Evolutionary conservation across 2,888 invertebrate species (phyloP).

Genomic region (Drosophila longiperda): DNA sequence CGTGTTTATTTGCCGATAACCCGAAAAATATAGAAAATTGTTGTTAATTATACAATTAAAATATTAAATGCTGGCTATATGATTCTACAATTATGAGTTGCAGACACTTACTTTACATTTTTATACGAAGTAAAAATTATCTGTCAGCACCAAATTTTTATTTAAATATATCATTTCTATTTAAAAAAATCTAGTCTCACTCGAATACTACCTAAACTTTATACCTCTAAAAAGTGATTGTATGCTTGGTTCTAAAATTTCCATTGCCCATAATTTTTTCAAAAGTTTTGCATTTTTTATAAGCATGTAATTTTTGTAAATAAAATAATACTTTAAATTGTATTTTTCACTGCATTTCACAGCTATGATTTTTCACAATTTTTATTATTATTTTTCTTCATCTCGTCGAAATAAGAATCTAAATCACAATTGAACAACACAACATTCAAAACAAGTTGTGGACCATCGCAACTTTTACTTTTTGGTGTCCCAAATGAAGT

Average conservation of each 20-base stretch:
- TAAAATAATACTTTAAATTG: not conserved
- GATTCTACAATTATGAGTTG: not conserved
- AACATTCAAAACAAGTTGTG: slow-evolving; percentile 50
- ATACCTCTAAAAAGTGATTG: not conserved
- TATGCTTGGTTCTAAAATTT: not conserved
- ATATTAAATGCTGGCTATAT: not conserved
- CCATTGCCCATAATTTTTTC: not conserved
- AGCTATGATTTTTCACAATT: not conserved
- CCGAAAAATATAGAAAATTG: not conserved
- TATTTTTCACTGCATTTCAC: not conserved
- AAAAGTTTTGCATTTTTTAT: not conserved
- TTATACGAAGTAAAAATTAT: not conserved
- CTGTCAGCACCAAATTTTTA: not conserved
- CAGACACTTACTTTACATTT: not conserved
- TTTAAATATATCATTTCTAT: not conserved
- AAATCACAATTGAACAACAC: slow-evolving; percentile 5
- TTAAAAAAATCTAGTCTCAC: not conserved
- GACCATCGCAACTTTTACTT: slow-evolving; percentile 59
- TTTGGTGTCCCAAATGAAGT: slow-evolving; percentile 43
- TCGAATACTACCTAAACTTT: not conserved
- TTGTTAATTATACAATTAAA: not conserved
- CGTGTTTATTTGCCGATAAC: not conserved
- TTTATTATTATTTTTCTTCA: not conserved
- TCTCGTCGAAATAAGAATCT: slow-evolving; percentile 6
- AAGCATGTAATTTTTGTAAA: not conserved